Percentiles rank a stretch among this genome's conserved stretches.
Evolutionary conservation across 2,113 vertebrate genomes (phyloP).

Genomic region (Saguinus imperator): DNA sequence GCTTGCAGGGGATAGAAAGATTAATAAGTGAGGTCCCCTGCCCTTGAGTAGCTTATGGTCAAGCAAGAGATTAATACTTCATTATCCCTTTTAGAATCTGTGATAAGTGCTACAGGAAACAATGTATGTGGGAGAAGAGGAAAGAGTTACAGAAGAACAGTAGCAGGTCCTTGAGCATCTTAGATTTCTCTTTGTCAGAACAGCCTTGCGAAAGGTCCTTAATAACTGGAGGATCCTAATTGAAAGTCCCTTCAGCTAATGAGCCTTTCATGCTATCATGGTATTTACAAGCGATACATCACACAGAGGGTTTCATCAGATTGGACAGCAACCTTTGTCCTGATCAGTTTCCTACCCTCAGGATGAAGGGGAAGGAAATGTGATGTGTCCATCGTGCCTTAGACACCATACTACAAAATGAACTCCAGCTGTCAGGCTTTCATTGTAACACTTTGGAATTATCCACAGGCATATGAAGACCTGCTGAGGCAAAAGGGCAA

Average conservation of each 20-base stretch:
- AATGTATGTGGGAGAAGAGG: not conserved
- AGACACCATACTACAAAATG: not conserved
- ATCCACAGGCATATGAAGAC: constrained; percentile 20
- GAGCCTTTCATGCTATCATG: constrained; percentile 41
- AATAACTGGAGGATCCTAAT: constrained; percentile 1
- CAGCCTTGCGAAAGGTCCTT: constrained; percentile 56
- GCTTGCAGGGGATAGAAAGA: constrained; percentile 51
- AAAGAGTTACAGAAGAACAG: not conserved
- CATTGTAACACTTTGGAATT: constrained; percentile 56
- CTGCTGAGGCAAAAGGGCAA: constrained; percentile 63
- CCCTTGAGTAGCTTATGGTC: constrained; percentile 67
- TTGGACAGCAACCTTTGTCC: constrained; percentile 53
- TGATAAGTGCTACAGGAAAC: not conserved
- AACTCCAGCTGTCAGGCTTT: constrained; percentile 23
- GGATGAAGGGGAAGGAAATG: constrained; percentile 5
- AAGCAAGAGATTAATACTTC: constrained; percentile 57
- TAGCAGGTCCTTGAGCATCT: constrained; percentile 2
- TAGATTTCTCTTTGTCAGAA: constrained; percentile 58
- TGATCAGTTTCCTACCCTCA: not conserved
- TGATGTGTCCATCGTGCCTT: not conserved
- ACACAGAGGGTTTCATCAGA: constrained; percentile 25
- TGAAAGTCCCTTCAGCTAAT: constrained; percentile 39
- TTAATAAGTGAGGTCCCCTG: constrained; percentile 54
- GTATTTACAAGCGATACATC: constrained; percentile 43
- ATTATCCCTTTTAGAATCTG: constrained; percentile 60